phyloP scores from a whole-genome alignment of 2,113 vertebrate species.

The Gopherus evgoodei region DNA sequence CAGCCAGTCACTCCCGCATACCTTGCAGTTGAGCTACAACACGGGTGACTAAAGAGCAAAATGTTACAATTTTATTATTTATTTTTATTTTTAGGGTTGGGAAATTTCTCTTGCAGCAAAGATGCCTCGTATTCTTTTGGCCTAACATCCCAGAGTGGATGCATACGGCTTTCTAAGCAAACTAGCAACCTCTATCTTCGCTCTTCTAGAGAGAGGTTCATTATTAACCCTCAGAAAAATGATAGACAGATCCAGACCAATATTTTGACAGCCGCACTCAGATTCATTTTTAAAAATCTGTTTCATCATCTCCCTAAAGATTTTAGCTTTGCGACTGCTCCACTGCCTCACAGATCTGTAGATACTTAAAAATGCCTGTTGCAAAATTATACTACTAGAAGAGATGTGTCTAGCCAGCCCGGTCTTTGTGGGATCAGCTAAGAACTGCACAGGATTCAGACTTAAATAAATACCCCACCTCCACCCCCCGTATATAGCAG shows the following conservation, averaged over 20 bases:
- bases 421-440: background rate
- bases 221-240: background rate
- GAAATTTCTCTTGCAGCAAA: background rate
- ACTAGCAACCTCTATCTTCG: background rate
- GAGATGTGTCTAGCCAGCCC: background rate
- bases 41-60: background rate
- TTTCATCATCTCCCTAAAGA: background rate
- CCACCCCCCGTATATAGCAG: background rate
- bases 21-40: background rate
- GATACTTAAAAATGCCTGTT: conserved; percentile 20
- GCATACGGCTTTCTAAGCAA: background rate
- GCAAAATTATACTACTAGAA: background rate
- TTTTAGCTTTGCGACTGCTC: background rate
- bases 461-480: background rate
- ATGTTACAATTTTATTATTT: background rate
- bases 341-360: background rate
- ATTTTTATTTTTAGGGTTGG: background rate
- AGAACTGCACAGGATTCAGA: background rate
- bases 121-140: background rate
- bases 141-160: background rate
- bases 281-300: conserved; percentile 36
- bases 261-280: background rate
- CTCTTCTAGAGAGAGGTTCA: background rate
- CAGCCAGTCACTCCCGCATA: background rate
- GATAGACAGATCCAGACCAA: background rate